Base-by-base conservation (phyloP, 1,140 invertebrate species). In the Neodiprion fabricii region DNA sequence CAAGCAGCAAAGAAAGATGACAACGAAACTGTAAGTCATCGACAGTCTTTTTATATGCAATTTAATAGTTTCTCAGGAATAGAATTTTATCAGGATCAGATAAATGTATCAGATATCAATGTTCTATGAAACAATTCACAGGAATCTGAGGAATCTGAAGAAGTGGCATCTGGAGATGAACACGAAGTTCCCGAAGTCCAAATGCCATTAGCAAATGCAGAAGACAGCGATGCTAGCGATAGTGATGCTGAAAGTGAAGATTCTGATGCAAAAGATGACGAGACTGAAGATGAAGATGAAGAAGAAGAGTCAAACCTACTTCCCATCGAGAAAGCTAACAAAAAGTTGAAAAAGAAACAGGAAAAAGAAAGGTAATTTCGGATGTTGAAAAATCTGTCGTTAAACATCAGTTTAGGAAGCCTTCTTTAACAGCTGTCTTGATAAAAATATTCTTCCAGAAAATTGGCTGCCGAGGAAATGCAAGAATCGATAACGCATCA, bases 281-380 rank as follows among this genome's bases (percentile, higher is more conserved):
- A 79, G 75, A 71, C 78, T 23, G 79, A 82, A 71, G 83, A 87
- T 66, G 86, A 88, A 50, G 84, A 90, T 48, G 83, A 87, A 49
- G 86, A 89, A 71, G 87, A 90, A 75, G 91, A 93, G 73, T 90
- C 92, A 80, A 93, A 94, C 83, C 84, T 95, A 84, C 85, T 97
- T 48, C 96, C 96, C 1, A 96, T 98, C 85, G 96, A 98, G 89
- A 96, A 94, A 85, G 91, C 93, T 75, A 94, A 95, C 74, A 94
- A 94, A 75, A 96, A 94, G 85, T 86, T 98, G 2, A 93, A 92
- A 82, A 94, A 93, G 79, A 93, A 95, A 82, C 76, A 82, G 75
- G 76, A 75, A 66, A 79, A 82, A 72, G 81, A 87, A 80, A 74
- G 80, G 86, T 86, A 74, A 73, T 61, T 12, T 40, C 85, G 89